Conservation (phyloP, 2,113 vertebrate genomes). For the Myrmecophaga tridactyla region DNA sequence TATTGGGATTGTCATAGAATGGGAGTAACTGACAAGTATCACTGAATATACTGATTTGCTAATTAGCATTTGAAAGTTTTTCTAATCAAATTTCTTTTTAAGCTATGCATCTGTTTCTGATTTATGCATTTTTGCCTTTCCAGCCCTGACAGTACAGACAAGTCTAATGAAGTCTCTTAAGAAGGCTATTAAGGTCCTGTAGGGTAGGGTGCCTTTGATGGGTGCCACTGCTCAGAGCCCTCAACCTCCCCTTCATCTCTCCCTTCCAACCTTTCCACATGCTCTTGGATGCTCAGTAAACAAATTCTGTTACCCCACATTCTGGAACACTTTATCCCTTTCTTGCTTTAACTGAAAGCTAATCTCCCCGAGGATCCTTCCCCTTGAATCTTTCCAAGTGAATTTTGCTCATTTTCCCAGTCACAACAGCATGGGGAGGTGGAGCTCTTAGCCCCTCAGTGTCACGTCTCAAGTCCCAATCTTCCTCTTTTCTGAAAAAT, state of each 20-base stretch:
- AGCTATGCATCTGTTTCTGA: neutral
- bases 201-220: neutral
- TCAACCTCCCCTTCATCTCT: neutral
- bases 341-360: neutral
- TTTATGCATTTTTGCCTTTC: neutral
- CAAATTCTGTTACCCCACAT: neutral
- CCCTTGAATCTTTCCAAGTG: neutral
- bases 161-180: neutral
- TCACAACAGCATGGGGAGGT: neutral
- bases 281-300: neutral
- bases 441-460: neutral
- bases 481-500: neutral
- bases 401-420: neutral
- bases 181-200: neutral
- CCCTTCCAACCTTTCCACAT: neutral
- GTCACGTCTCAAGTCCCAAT: neutral
- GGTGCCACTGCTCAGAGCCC: neutral
- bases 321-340: neutral
- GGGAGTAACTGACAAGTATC: neutral
- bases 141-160: neutral
- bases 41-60: neutral
- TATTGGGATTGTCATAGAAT: neutral
- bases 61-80: slow-evolving; percentile 7
- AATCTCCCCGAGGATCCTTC: neutral
- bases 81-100: slow-evolving; percentile 7